Percentiles rank a stretch among this genome's conserved stretches.
These are phyloP conservation scores for Ectropis grisescens DNA, from an alignment of 1,140 invertebrate species.

Conservation along the genomic window DNA sequence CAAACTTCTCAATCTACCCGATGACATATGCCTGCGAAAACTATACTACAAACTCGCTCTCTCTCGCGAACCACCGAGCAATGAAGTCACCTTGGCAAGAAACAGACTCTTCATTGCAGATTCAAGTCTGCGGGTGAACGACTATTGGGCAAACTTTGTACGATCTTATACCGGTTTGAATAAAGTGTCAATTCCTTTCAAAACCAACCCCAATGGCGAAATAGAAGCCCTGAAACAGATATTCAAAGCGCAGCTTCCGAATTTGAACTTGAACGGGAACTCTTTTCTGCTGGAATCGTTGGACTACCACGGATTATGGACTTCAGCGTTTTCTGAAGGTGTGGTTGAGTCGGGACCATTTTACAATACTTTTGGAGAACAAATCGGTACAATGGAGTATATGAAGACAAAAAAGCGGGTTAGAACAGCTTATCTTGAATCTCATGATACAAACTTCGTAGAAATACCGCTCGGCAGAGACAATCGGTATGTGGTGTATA, in stretches of 20 bases:
- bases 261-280: background rate
- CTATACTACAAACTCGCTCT: conserved; percentile 4
- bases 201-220: background rate
- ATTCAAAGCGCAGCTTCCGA: background rate
- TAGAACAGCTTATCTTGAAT: conserved; percentile 3
- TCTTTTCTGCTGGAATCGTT: background rate
- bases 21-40: conserved; percentile 3
- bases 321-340: conserved; percentile 3
- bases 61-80: background rate
- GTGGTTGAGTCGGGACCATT: conserved; percentile 4
- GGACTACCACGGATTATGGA: conserved; percentile 4
- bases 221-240: background rate
- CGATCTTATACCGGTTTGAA: background rate
- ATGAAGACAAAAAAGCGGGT: background rate
- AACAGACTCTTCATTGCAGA: background rate
- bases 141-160: background rate
- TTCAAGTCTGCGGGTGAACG: background rate
- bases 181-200: background rate
- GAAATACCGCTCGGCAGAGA: conserved; percentile 8
- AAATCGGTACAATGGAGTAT: background rate
- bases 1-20: conserved; percentile 4
- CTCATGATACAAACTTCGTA: conserved; percentile 5
- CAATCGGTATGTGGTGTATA: conserved; percentile 5
- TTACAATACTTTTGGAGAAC: conserved; percentile 4
- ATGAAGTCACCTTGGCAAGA: background rate